These are phyloP conservation scores for Peromyscus melanophrys DNA, from an alignment of 2,797 vertebrate species.

Conservation along the genomic window DNA sequence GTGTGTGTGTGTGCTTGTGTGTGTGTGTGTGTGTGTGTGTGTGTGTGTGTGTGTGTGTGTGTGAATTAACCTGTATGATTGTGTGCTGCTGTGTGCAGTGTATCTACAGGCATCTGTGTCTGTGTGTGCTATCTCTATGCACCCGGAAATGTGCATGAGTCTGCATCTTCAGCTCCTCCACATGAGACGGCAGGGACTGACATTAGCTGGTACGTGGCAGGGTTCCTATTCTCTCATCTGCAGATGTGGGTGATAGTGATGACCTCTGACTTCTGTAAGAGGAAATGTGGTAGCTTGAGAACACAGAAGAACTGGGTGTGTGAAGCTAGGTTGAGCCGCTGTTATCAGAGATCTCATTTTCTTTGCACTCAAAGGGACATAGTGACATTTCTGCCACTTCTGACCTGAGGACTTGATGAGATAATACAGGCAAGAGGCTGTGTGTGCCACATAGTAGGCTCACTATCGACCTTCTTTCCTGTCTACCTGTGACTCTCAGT, in stretches of 20 bases:
- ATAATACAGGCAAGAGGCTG: neutral
- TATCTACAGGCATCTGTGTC: neutral
- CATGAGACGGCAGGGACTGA: neutral
- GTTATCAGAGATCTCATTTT: neutral
- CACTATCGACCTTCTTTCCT: neutral
- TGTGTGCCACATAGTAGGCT: neutral
- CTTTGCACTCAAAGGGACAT: neutral
- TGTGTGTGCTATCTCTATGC: neutral
- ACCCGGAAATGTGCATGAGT: neutral
- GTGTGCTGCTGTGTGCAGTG: neutral
- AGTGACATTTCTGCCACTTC: neutral
- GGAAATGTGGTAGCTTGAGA: slow-evolving; percentile 33
- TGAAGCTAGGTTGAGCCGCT: neutral
- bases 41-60: neutral
- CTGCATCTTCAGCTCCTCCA: neutral
- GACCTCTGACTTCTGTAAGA: slow-evolving; percentile 53
- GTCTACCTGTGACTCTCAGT: neutral
- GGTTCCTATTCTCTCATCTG: neutral
- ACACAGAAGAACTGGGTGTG: neutral
- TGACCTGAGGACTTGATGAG: neutral
- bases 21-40: neutral
- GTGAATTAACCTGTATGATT: neutral
- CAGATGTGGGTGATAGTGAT: slow-evolving; percentile 26
- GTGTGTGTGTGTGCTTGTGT: neutral
- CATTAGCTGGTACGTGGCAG: neutral